Percentiles rank a stretch among this genome's conserved stretches.
These are phyloP conservation scores for Eleginops maclovinus DNA, from an alignment of 2,113 vertebrate species.

Conservation along the genomic window DNA sequence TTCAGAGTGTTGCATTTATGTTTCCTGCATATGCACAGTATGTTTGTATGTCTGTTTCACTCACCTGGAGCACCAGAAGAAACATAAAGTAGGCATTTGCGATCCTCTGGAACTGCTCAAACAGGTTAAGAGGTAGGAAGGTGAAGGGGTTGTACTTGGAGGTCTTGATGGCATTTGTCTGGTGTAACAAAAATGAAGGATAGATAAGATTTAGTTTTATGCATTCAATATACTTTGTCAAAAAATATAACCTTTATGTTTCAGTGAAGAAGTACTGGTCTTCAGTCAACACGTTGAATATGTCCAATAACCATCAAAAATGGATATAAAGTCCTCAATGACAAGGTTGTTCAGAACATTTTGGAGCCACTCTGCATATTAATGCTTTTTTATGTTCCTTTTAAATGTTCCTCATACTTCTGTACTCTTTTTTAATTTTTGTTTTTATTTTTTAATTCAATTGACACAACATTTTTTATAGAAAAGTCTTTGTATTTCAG, in stretches of 20 bases:
- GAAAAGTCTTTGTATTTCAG: too few species aligned
- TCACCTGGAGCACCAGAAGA: slow-evolving; percentile 93
- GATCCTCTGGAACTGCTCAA: slow-evolving; percentile 96
- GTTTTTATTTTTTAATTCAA: too few species aligned
- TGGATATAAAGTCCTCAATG: not conserved
- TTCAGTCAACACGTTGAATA: not conserved
- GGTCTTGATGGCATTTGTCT: slow-evolving; percentile 95
- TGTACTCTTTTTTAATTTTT: too few species aligned
- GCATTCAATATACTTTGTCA: not conserved
- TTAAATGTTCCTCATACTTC: too few species aligned
- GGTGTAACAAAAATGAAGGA: not conserved
- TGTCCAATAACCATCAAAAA: not conserved
- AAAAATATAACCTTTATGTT: not conserved
- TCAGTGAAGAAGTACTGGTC: not conserved
- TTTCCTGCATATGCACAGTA: not conserved
- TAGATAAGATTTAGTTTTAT: too few species aligned
- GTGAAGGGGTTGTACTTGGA: slow-evolving; percentile 93
- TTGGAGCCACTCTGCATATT: too few species aligned
- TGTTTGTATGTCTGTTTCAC: not conserved
- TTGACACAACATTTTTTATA: too few species aligned
- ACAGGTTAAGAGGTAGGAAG: slow-evolving; percentile 95
- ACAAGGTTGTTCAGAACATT: not conserved
- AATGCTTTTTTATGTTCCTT: too few species aligned
- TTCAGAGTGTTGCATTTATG: not conserved
- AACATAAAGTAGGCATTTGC: slow-evolving; percentile 97